Evolutionary conservation across 1,140 invertebrate genomes (phyloP), one percentile per base, ranked within the genome.

Genomic region (Grapholita molesta): DNA sequence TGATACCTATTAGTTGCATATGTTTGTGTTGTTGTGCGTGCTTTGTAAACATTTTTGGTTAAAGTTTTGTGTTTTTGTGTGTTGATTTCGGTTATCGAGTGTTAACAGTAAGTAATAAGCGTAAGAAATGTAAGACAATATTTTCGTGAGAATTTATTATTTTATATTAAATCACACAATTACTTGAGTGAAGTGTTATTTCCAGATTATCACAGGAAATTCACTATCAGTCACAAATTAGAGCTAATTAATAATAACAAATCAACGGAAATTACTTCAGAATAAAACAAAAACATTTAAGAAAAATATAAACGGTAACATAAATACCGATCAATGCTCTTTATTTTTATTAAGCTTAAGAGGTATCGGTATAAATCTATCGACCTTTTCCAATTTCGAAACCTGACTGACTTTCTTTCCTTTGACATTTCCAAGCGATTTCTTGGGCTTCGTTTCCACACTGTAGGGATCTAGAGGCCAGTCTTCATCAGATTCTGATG

Each of bases 341-440:
- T 75, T 48, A 61, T 77, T 82, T 24, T 75, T 48, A 61, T 77
- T 82, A 66, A 77, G 18, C 71, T 75, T 76, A 28, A 86, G 73
- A 24, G 83, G 78, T 69, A 88, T 74, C 23, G 82, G 86, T 65
- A 88, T 66, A 71, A 77, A 80, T 30, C 24, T 0, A 61, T 15
- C 12, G 0, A 5, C 12, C 5, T 15, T 25, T 28, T 48, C 42
- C 8, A 18, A 25, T 28, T 15, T 61, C 11, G 25, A 7, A 15
- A 28, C 25, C 7, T 30, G 55, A 25, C 7, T 6, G 6, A 21
- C 25, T 70, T 74, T 69, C 71, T 28, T 70, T 28, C 42, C 12
- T 52, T 52, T 52, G 5, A 52, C 12, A 6, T 52, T 15, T 52
- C 1, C 53, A 12, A 25, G 9, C 24, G 53, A 25, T 38, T 61